Evolutionary conservation across 2,888 invertebrate species (phyloP), one percentile per base, ranked within the genome.

Genomic region (Acrobasis consociella): DNA sequence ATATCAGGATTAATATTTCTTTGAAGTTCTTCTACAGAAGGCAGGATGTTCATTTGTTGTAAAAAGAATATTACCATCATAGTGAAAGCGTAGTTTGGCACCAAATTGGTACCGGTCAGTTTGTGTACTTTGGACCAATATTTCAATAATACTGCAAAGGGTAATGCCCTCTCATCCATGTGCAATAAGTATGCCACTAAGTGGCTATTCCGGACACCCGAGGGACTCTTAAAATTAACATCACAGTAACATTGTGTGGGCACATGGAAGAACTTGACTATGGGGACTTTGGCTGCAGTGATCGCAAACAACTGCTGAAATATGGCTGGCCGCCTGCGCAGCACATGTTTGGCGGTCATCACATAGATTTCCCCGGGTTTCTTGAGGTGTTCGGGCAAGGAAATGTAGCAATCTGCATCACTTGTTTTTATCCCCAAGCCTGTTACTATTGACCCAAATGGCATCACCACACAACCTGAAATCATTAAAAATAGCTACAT

Each of bases 371-470:
- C 9, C 73, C 71, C 5, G 59, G 70, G 2, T 58, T 67, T 9
- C 38, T 68, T 17, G 59, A 64, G 16, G 16, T 55, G 67, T 46
- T 62, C 38, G 52, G 91, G 90, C 17, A 94, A 77, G 9, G 91
- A 80, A 22, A 96, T 78, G 67, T 88, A 96, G 66, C 96, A 90
- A 77, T 97, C 97, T n/a, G 96, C 90, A 80, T 97, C 97, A 76
- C 96, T 96, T 68, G 93, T 84, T 75, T 92, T 94, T 58, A 96
- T 94, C 5, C 94, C 94, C 60, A 97, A 82, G 1, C 95, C 95
- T 0, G 95, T 96, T 0, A 95, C 91, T 38, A 95, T 94, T 0
- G 97, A 97, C 2, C 97, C 97, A 82, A 96, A 97, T 0, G 94
- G 93, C n/a, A 80, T 62, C 0, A 89, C 78, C 60, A 65, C 62